Evolutionary conservation across 2,888 invertebrate species (phyloP).

Genomic region (Perizoma affinitatum): DNA sequence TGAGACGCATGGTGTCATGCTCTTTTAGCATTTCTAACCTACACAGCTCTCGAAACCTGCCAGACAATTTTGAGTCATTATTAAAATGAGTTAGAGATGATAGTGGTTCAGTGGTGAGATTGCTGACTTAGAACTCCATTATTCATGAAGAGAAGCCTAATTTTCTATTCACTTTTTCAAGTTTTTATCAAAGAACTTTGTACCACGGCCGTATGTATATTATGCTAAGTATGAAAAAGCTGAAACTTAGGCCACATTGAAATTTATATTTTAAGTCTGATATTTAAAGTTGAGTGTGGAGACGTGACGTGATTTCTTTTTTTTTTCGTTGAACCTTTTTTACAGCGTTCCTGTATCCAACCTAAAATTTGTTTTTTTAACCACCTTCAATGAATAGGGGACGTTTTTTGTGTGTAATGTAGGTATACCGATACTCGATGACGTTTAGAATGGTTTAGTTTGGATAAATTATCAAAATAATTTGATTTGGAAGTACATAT

Average conservation of each 20-base stretch:
- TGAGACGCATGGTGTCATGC: background rate
- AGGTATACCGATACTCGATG: too few species aligned
- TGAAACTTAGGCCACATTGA: slow-evolving; percentile 23
- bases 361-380: too few species aligned
- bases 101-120: background rate
- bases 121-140: slow-evolving; percentile 34
- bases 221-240: slow-evolving; percentile 26
- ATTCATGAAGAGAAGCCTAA: slow-evolving; percentile 46
- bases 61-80: slow-evolving; percentile 7
- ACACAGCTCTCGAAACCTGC: background rate
- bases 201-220: slow-evolving; percentile 26
- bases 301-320: background rate
- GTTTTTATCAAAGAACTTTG: slow-evolving; percentile 40
- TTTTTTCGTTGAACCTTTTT: too few species aligned
- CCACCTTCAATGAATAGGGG: too few species aligned
- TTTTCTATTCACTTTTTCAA: slow-evolving; percentile 47
- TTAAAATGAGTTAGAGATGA: slow-evolving; percentile 6
- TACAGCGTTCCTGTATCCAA: too few species aligned
- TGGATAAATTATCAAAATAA: too few species aligned
- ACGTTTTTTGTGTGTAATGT: too few species aligned
- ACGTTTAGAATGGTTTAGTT: too few species aligned
- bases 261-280: slow-evolving; percentile 28
- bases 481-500: too few species aligned
- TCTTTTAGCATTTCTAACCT: slow-evolving; percentile 6
- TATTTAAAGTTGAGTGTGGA: slow-evolving; percentile 6